Evolutionary conservation across 64 coral and sea anemone species (phyloP).

Genomic region (Montipora sp.): DNA sequence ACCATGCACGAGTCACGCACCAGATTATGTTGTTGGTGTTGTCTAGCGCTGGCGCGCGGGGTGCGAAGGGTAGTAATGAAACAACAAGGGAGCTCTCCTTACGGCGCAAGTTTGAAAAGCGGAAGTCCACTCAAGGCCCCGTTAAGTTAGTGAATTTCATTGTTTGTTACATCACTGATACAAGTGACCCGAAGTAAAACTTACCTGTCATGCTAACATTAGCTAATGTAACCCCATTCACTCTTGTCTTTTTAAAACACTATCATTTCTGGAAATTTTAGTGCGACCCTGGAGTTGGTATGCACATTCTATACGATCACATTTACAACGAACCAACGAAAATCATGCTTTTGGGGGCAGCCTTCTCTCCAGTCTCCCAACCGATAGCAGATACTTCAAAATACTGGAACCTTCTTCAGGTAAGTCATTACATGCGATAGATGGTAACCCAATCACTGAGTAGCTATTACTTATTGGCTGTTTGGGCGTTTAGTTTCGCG

Average conservation of each 20-base stretch:
- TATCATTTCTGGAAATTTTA: conserved; percentile 10
- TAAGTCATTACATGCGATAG: not conserved
- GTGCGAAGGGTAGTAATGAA: not conserved
- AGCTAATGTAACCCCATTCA: not conserved
- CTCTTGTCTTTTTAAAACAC: not conserved
- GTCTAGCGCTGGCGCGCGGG: too few relatives aligned
- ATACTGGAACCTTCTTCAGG: conserved; percentile 84
- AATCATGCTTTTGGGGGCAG: conserved; percentile 82
- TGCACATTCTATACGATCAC: conserved; percentile 82
- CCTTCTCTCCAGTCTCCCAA: conserved; percentile 77
- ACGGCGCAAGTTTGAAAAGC: too few relatives aligned
- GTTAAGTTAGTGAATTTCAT: not conserved
- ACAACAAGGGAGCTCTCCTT: too few relatives aligned
- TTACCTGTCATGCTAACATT: too few relatives aligned
- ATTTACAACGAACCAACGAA: conserved; percentile 79
- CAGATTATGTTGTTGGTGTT: too few relatives aligned
- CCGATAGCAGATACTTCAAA: conserved; percentile 79
- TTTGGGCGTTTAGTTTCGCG: too few relatives aligned
- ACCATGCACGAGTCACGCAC: too few relatives aligned
- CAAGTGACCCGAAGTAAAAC: too few relatives aligned
- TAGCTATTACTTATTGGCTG: too few relatives aligned
- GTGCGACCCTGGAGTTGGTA: conserved; percentile 80
- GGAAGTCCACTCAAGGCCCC: too few relatives aligned
- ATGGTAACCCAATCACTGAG: too few relatives aligned
- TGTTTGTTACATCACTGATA: not conserved